Conservation (phyloP, 2,888 invertebrate species). For the Elgonia sp. region DNA sequence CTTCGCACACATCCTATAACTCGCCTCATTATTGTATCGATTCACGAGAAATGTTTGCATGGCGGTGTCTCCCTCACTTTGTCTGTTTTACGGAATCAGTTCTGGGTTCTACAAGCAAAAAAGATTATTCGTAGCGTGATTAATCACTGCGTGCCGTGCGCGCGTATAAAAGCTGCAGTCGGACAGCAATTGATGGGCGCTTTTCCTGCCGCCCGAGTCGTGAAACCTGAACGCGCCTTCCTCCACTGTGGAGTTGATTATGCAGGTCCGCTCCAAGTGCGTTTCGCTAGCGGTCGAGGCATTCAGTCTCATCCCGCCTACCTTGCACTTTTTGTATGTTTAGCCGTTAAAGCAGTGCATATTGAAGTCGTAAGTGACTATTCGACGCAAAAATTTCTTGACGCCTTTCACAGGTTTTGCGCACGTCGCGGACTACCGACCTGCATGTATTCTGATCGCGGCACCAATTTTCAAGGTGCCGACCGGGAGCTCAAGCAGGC, state of each 20-base stretch:
- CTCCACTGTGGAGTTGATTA: conserved; percentile 1
- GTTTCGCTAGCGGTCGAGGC: conserved; percentile 1
- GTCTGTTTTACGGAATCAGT: background rate
- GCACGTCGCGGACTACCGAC: background rate
- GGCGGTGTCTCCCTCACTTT: background rate
- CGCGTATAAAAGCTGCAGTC: background rate
- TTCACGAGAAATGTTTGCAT: background rate
- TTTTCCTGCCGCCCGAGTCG: background rate
- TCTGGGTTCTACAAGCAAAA: background rate
- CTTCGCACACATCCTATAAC: no score
- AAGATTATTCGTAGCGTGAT: background rate
- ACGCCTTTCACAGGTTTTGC: background rate
- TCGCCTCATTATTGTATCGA: no score
- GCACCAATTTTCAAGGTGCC: background rate
- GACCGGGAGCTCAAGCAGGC: background rate
- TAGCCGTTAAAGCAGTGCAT: background rate
- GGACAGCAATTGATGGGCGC: background rate
- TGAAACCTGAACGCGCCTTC: background rate
- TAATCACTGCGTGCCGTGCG: background rate
- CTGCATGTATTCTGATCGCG: background rate
- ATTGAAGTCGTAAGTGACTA: background rate
- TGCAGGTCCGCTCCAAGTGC: background rate
- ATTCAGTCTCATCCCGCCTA: background rate
- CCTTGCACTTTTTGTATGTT: background rate
- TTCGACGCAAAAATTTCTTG: background rate